A percentile compares a stretch with the other conserved stretches of the same genome.
Evolutionary conservation across 2,113 vertebrate genomes (phyloP).

Genomic region (Corythornis cristatus): DNA sequence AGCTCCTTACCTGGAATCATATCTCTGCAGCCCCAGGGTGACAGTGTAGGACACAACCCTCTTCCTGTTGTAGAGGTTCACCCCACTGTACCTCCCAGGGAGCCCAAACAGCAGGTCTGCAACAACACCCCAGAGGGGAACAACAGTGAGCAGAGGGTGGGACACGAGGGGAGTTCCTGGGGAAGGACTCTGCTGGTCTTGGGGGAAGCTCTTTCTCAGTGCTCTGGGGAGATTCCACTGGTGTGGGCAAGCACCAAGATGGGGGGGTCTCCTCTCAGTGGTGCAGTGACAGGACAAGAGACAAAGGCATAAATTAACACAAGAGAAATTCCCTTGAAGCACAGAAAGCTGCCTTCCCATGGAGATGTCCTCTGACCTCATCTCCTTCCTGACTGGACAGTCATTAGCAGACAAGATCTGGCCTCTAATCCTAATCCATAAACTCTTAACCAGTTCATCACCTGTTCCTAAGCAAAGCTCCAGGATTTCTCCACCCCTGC

Average conservation of each 20-base stretch:
- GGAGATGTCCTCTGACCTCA: not conserved
- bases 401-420: not conserved
- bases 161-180: fast-evolving
- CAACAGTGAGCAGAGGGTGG: no score
- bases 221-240: not conserved
- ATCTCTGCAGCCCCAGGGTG: slow-evolving; percentile 87
- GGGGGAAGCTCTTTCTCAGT: fast-evolving
- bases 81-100: slow-evolving; percentile 89
- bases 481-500: no score
- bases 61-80: slow-evolving; percentile 86
- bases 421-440: not conserved
- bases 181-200: fast-evolving
- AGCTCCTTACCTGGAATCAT: slow-evolving; percentile 85
- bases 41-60: slow-evolving; percentile 90
- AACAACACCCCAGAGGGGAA: not conserved
- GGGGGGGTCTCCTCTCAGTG: not conserved
- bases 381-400: not conserved
- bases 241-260: no score
- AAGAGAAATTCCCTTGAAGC: not conserved
- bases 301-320: not conserved
- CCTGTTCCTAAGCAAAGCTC: not conserved
- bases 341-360: not conserved
- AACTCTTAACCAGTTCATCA: not conserved
- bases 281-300: not conserved
- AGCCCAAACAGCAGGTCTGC: slow-evolving; percentile 94